phyloP scores from a whole-genome alignment of 2,113 vertebrate species.

The Ageneiosus marmoratus region DNA sequence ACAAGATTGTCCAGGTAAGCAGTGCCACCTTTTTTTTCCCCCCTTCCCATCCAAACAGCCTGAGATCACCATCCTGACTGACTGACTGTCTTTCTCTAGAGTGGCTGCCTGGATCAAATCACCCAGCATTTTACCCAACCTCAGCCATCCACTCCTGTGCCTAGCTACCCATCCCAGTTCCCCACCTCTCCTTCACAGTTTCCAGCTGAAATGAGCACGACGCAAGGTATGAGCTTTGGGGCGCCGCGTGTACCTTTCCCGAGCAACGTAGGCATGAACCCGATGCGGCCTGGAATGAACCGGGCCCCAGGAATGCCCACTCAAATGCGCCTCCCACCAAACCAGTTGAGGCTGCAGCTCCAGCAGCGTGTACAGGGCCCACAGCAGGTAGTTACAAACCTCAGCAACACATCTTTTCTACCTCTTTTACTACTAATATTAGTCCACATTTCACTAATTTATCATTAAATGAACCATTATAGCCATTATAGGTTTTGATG shows the following conservation, averaged over 20 bases:
- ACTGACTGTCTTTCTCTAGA: constrained; percentile 65
- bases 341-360: constrained; percentile 88
- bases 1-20: constrained; percentile 91
- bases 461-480: background rate
- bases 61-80: background rate
- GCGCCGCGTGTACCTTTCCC: constrained; percentile 79
- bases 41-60: background rate
- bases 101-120: constrained; percentile 82
- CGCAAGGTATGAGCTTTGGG: constrained; percentile 79
- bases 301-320: constrained; percentile 77
- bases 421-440: background rate
- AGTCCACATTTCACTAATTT: background rate
- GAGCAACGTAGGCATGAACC: constrained; percentile 69
- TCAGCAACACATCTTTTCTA: background rate
- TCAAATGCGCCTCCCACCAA: constrained; percentile 84
- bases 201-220: constrained; percentile 72
- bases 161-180: constrained; percentile 82
- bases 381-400: constrained; percentile 78
- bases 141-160: constrained; percentile 66
- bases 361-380: constrained; percentile 90
- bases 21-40: background rate
- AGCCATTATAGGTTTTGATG: background rate
- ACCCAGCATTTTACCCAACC: constrained; percentile 79
- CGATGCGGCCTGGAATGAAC: constrained; percentile 73
- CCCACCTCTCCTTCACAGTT: constrained; percentile 78